These are phyloP conservation scores for Lasiommata megera DNA, from an alignment of 2,888 invertebrate species.

Conservation along the genomic window DNA sequence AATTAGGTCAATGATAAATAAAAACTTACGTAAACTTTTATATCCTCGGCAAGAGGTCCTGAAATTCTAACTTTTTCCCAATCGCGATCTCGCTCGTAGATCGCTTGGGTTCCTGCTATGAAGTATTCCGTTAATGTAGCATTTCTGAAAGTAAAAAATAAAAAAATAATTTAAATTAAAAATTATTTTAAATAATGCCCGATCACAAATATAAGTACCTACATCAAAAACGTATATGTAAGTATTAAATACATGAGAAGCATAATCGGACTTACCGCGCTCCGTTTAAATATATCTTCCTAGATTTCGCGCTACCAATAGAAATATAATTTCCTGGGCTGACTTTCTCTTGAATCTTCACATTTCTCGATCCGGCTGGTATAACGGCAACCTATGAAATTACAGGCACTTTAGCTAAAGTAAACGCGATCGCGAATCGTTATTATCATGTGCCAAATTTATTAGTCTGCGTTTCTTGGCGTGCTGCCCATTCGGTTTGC, in stretches of 20 bases:
- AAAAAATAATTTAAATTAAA: neutral
- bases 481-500: constrained; percentile 4
- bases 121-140: constrained; percentile 89
- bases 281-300: constrained; percentile 89
- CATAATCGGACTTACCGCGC: constrained; percentile 79
- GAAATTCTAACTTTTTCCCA: constrained; percentile 90
- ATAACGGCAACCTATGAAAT: constrained; percentile 83
- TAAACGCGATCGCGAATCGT: constrained; percentile 7
- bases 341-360: constrained; percentile 87
- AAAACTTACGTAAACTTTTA: constrained; percentile 88
- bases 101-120: constrained; percentile 88
- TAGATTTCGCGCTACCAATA: constrained; percentile 85
- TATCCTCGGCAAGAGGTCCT: constrained; percentile 90
- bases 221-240: too few species aligned
- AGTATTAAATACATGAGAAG: too few species aligned
- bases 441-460: constrained; percentile 3
- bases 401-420: neutral
- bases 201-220: too few species aligned
- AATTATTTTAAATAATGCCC: neutral
- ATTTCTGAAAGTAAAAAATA: constrained; percentile 71
- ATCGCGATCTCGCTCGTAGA: constrained; percentile 89
- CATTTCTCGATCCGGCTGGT: constrained; percentile 90
- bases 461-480: constrained; percentile 13
- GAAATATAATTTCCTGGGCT: constrained; percentile 90
- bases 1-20: neutral